Evolutionary conservation across 2,797 vertebrate species (phyloP).

Genomic region (Danio albolineatus): DNA sequence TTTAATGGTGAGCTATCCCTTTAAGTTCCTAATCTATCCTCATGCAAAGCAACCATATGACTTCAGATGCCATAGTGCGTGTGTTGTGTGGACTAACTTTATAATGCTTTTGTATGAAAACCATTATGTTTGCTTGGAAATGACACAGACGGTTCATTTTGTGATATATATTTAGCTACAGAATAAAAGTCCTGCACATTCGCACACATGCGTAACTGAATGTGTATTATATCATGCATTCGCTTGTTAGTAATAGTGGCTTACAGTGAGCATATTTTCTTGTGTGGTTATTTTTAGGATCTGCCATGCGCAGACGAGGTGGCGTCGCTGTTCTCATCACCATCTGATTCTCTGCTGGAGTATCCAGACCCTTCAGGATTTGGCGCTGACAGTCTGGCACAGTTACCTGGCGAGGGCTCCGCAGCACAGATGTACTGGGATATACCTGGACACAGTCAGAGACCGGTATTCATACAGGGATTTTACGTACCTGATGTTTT

Average conservation of each 20-base stretch:
- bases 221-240: no score
- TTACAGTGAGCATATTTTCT: not conserved
- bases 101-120: not conserved
- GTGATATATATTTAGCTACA: not conserved
- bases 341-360: conserved; percentile 91
- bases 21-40: not conserved
- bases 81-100: not conserved
- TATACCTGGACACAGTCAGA: conserved; percentile 80
- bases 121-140: not conserved
- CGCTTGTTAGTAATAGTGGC: no score
- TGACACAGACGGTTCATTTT: not conserved
- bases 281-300: conserved; percentile 76
- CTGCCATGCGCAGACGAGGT: conserved; percentile 89
- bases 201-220: no score
- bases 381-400: conserved; percentile 79
- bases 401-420: conserved; percentile 88
- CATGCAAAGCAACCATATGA: not conserved
- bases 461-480: conserved; percentile 31
- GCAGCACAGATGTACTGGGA: conserved; percentile 71
- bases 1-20: no score
- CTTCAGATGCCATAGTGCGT: not conserved
- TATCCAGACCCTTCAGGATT: conserved; percentile 81
- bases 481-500: no score
- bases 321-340: conserved; percentile 92
- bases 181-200: no score